Percentiles rank a stretch among this genome's conserved stretches.
Conservation (phyloP, 2,888 invertebrate genomes). For the Eretmocerus hayati region DNA sequence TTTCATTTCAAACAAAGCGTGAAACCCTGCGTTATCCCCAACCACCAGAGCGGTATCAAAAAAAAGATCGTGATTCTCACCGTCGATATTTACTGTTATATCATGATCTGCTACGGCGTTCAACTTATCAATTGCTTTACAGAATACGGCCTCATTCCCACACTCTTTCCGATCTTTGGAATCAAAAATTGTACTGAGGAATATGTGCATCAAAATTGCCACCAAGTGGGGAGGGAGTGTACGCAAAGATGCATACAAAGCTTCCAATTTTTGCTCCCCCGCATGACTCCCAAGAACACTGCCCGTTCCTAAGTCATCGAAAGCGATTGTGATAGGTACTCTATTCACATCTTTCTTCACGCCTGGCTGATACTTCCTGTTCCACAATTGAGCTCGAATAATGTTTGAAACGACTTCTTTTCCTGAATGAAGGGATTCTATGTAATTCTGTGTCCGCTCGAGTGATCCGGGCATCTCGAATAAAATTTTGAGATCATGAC, state of each 20-base stretch:
- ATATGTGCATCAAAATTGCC: background rate
- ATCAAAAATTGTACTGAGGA: background rate
- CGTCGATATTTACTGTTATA: background rate
- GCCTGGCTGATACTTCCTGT: no score
- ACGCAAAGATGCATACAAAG: background rate
- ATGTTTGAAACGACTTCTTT: no score
- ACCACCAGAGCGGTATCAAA: background rate
- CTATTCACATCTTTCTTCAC: no score
- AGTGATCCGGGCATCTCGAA: no score
- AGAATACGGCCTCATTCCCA: background rate
- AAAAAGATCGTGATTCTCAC: no score
- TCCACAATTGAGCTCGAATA: no score
- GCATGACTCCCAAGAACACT: background rate
- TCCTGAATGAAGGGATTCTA: no score
- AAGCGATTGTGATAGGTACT: no score
- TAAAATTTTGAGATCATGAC: no score
- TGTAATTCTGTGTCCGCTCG: no score
- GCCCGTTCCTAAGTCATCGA: background rate
- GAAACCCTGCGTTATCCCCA: background rate
- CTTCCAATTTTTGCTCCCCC: conserved; percentile 2
- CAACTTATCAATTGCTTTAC: background rate
- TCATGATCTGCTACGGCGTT: background rate
- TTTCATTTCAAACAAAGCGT: background rate
- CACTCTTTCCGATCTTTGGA: background rate
- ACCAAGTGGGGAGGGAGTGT: background rate